Evolutionary conservation across 2,888 invertebrate genomes (phyloP), one percentile per base, ranked within the genome.

Genomic region (Tanytarsus gracilentus): DNA sequence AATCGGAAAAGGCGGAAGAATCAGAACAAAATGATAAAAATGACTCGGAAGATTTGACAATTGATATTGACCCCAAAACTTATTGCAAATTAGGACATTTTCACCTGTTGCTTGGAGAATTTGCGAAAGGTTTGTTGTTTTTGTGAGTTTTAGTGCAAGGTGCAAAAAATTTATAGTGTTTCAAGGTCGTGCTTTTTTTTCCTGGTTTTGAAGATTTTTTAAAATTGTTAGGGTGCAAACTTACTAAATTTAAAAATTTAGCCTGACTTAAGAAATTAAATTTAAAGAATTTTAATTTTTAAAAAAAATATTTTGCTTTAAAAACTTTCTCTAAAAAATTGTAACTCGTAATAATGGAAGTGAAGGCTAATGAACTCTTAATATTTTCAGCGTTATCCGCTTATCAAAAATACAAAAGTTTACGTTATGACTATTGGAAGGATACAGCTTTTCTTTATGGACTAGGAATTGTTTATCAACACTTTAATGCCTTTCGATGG

Each of bases 41-140:
- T 48, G 69, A 69, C 59, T 77, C 77, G 62, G 79, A 79, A 65
- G 75, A 79, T 65, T 74, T 85, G 72, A 81, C 83, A 62, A 85
- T 87, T 64, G 84, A 83, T 67, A 87, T 91, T 65, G 89, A 93
- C 74, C 88, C 91, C 1, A 86, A 89, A 72, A 90, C 95, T 2
- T 96, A 88, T 74, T 92, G 94, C 70, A 93, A 95, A 76, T 77
- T 98, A 60, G 98, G 98, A 2, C 97, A 98, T 76, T 88, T 97
- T 68, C 92, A 96, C 75, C 79, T 98, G 29, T 78, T 98, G 2
- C 77, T 96, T 16, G 93, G 93, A 73, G 93, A 98, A 70, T 96
- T 88, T 78, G 80, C 86, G 27, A 95, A 96, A 88, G 95, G 97
- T 96, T 78, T 66, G 63, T 59, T 11, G 5, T n/a, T n/a, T n/a